Evolutionary conservation across 2,113 vertebrate species (phyloP), one percentile per base, ranked within the genome.

Genomic region (Cacatua alba): DNA sequence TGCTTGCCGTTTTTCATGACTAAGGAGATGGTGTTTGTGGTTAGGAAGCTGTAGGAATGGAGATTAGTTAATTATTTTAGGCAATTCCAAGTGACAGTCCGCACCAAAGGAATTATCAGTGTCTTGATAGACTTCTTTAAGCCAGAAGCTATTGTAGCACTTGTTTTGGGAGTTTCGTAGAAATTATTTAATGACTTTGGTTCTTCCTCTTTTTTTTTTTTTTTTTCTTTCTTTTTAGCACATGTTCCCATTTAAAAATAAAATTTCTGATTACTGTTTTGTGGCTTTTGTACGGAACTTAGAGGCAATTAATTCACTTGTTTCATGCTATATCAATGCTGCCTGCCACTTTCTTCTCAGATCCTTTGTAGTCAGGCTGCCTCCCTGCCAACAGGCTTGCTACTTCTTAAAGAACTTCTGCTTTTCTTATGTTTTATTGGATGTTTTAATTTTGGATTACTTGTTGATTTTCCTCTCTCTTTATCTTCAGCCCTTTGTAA

Each of bases 161-260:
- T 72, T 55, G 28, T 17, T 9, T 76, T 88, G 68, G 33, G 79
- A 68, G 24, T 62, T 90, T 57, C 13, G 23, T 10, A 67, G 82
- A n/a, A 74, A 86, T 67, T 8, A 57, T 69, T 88, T 82, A 60
- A 67, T 78, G 91, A 65, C 25, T 24, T 93, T 31, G 3, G 4
- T 49, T 80, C 24, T 65, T 69, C 7, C 12, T 46, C 39, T 39
- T 39, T 39, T 49, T 48, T 35, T n/a, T 35, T 35, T 35, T 69
- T 49, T 48, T 67, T 41, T 15, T 21, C 35, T 35, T 46, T 17
- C 57, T 69, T 81, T 49, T 0, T 31, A 44, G 17, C 57, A 20
- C 17, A 3, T 80, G 41, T 95, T 97, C 83, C 96, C 85, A 92
- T 97, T 95, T 82, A 88, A 81, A 82, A 92, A 35, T 39, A 33